Conservation (phyloP, 1,140 invertebrate species). For the Drosophila simulans region DNA sequence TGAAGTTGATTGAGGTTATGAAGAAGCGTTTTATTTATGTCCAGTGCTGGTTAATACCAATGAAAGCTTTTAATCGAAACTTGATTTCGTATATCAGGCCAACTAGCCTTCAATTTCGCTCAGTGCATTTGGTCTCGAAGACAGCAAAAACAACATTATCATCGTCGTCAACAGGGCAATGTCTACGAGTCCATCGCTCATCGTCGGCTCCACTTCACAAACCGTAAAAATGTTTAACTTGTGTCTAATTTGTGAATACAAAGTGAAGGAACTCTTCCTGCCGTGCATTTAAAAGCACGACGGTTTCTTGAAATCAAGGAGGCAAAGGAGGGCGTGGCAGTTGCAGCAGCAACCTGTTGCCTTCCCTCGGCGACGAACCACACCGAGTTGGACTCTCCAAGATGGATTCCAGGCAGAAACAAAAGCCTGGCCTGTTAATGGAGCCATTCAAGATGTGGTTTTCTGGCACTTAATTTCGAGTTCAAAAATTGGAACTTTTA, state of each 20-base stretch:
- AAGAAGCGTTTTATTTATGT: too few species aligned
- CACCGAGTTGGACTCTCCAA: neutral
- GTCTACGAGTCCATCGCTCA: constrained; percentile 43
- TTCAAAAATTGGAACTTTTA: neutral
- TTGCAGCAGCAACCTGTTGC: constrained; percentile 65
- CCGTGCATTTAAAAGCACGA: constrained; percentile 34
- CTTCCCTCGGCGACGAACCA: constrained; percentile 32
- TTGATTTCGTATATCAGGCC: too few species aligned
- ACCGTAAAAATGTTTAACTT: constrained; percentile 54
- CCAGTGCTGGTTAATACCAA: too few species aligned
- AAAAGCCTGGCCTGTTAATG: constrained; percentile 64
- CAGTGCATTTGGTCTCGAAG: neutral
- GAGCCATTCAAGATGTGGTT: constrained; percentile 63
- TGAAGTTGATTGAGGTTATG: too few species aligned
- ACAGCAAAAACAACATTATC: constrained; percentile 24
- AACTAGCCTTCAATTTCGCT: neutral
- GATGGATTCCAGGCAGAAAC: constrained; percentile 15
- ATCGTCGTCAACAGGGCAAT: constrained; percentile 16
- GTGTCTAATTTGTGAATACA: constrained; percentile 72
- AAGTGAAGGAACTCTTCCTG: constrained; percentile 54
- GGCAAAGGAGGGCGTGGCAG: constrained; percentile 35
- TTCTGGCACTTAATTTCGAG: constrained; percentile 40
- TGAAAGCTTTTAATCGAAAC: too few species aligned
- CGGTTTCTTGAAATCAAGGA: constrained; percentile 17
- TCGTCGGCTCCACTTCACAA: constrained; percentile 42